Evolutionary conservation across 2,797 vertebrate genomes (phyloP).

Genomic region (Amphiprion clarkii): DNA sequence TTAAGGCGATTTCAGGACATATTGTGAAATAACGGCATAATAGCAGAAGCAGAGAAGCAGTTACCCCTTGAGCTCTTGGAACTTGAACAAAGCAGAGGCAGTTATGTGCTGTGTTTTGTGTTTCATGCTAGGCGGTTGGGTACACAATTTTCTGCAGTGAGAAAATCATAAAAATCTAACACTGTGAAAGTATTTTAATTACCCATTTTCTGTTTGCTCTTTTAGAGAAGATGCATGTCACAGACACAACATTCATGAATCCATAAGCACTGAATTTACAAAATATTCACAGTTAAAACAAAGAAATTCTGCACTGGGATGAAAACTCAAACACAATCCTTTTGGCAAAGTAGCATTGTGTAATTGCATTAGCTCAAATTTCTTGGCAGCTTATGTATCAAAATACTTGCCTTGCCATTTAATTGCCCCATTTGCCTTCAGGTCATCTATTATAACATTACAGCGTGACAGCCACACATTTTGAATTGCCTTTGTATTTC

Average conservation of each 20-base stretch:
- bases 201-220: neutral
- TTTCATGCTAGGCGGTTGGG: slow-evolving; percentile 25
- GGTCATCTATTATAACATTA: slow-evolving; percentile 53
- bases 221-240: neutral
- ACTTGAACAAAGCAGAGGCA: slow-evolving; percentile 55
- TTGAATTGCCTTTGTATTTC: slow-evolving; percentile 40
- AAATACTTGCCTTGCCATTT: slow-evolving; percentile 42
- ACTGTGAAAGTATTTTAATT: neutral
- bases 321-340: slow-evolving; percentile 30
- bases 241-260: neutral
- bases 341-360: slow-evolving; percentile 32
- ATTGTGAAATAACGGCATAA: slow-evolving; percentile 59
- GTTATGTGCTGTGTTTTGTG: slow-evolving; percentile 34
- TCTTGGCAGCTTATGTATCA: slow-evolving; percentile 40
- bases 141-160: slow-evolving; percentile 3
- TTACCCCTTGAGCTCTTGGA: slow-evolving; percentile 34
- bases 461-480: slow-evolving; percentile 40
- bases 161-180: neutral
- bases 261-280: neutral
- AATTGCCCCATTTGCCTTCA: slow-evolving; percentile 37
- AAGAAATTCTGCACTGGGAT: neutral
- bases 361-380: slow-evolving; percentile 54
- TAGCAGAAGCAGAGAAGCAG: slow-evolving; percentile 56
- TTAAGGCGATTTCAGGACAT: slow-evolving; percentile 56
- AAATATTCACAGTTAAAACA: neutral